Evolutionary conservation across 2,113 vertebrate species (phyloP).

Genomic region (Gobio gobio): DNA sequence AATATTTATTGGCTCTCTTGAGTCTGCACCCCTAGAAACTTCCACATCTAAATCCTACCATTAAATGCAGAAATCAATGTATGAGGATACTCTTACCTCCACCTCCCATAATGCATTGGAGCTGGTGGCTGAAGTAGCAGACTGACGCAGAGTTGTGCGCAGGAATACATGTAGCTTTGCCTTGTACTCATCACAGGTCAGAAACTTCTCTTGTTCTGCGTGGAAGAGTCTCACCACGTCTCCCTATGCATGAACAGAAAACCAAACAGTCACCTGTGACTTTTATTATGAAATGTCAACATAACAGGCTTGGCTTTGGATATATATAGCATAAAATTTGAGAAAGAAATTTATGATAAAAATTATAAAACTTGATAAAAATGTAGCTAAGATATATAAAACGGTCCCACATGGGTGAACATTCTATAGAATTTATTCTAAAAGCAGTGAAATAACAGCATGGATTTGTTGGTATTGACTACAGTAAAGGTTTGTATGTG

Average conservation of each 20-base stretch:
- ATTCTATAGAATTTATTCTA: background rate
- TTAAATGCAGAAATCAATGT: background rate
- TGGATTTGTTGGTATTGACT: background rate
- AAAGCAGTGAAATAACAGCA: background rate
- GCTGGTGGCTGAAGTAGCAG: slow-evolving; percentile 94
- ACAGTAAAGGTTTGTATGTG: background rate
- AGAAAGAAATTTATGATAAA: no score
- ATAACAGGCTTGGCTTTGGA: background rate
- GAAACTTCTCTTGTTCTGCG: slow-evolving; percentile 96
- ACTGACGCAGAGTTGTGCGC: slow-evolving; percentile 91
- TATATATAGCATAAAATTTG: background rate
- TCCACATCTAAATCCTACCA: background rate
- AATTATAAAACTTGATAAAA: background rate
- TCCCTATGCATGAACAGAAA: slow-evolving; percentile 75
- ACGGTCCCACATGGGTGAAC: background rate
- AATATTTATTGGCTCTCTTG: background rate
- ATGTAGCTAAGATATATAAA: background rate
- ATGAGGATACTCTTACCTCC: slow-evolving; percentile 77
- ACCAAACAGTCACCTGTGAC: background rate
- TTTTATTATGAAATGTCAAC: background rate
- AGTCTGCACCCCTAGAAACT: background rate
- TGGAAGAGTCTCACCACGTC: slow-evolving; percentile 96
- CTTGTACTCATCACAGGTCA: slow-evolving; percentile 95
- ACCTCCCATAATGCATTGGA: slow-evolving; percentile 98
- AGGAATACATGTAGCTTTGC: slow-evolving; percentile 91